A percentile compares a stretch with the other conserved stretches of the same genome.
These are phyloP conservation scores for Varecia variegata DNA, from an alignment of 2,797 vertebrate genomes.

Conservation along the genomic window DNA sequence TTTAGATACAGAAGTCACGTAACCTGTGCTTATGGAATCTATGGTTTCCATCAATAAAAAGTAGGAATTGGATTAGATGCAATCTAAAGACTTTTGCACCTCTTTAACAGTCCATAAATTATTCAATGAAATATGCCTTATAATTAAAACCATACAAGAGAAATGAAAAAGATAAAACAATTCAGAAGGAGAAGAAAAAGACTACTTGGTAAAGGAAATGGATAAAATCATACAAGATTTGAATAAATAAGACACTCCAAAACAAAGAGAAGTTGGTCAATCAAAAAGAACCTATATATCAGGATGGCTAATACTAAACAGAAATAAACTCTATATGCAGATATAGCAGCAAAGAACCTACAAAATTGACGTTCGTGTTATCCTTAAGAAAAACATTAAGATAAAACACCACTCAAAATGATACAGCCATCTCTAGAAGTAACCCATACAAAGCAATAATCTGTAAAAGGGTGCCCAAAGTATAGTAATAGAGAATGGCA, in stretches of 20 bases:
- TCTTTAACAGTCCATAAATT: neutral
- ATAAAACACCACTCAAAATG: neutral
- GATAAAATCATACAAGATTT: conserved; percentile 3
- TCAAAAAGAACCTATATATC: neutral
- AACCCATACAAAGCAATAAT: neutral
- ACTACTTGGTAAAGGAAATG: conserved; percentile 12
- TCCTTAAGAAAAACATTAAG: neutral
- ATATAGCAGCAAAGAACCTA: neutral
- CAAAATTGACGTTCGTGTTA: neutral
- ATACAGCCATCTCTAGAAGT: neutral
- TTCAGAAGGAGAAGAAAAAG: conserved; percentile 39
- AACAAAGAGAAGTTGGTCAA: neutral
- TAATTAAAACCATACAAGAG: neutral
- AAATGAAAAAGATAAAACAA: conserved; percentile 1
- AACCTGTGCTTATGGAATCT: neutral
- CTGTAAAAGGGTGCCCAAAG: neutral
- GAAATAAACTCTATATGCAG: neutral
- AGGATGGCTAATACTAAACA: neutral
- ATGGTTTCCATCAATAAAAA: neutral
- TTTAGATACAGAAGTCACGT: neutral
- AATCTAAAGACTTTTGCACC: neutral
- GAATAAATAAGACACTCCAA: neutral
- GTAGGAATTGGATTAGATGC: neutral
- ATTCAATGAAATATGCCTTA: neutral
- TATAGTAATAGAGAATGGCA: neutral